Evolutionary conservation across 1,140 invertebrate species (phyloP), one percentile per base, ranked within the genome.

Genomic region (Lucilia cuprina): DNA sequence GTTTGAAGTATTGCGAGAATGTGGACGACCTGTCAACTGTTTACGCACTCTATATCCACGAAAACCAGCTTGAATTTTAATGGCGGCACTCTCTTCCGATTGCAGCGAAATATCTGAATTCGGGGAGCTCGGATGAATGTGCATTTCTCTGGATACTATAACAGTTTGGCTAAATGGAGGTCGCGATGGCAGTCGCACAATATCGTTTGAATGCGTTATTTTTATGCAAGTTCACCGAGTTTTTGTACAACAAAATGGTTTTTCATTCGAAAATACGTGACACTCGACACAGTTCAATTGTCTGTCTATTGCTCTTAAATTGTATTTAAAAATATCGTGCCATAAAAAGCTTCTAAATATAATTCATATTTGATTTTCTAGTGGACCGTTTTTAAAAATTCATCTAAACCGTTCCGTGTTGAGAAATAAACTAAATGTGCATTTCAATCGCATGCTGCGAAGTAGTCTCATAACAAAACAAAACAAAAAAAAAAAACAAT

Each of bases 31-130:
- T 86, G 93, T 93, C 10, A 95, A 87, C 84, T 93, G 93, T 87
- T 95, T 95, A 41, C 95, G 91, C 2, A 95, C 93, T 84, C 94
- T 92, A 86, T 95, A 95, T 2, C 95, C 95, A 78, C 95, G 92
- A 89, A 94, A 96, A 82, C 94, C 93, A 49, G 95, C 94, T 89
- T 96, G 95, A 82, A 96, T 96, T 88, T 94, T 95, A 4, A 93
- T 94, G 14, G 95, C 95, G 30, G 95, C 95, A 84, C 90, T 89
- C 74, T 91, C 90, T 89, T 93, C 92, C 21, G 88, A 88, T 82
- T 86, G 87, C 82, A 89, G 86, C 83, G 86, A 88, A 30, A 86
- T 87, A 60, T 87, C 86, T 83, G 87, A 88, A 85, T 88, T 88
- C 21, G 90, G 89, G 74, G 88, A 90, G 85, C 88, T 90, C 21